Evolutionary conservation across 2,113 vertebrate species (phyloP).

Genomic region (Heliornis fulica): DNA sequence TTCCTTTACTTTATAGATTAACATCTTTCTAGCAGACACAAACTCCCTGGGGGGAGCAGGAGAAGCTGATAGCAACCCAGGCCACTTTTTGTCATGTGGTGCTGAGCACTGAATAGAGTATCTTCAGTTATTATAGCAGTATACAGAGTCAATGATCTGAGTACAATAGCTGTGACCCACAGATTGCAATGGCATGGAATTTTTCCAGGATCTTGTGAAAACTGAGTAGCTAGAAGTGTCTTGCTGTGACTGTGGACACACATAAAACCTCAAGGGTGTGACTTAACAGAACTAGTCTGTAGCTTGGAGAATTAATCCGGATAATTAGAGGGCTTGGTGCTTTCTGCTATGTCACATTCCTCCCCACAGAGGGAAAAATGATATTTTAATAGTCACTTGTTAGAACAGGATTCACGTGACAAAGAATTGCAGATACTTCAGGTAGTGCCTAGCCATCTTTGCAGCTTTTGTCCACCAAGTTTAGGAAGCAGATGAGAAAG

Average conservation of each 20-base stretch:
- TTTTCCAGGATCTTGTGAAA: constrained; percentile 17
- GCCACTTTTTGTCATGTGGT: background rate
- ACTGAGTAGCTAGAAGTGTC: background rate
- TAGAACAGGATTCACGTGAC: background rate
- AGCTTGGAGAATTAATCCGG: background rate
- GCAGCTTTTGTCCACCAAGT: background rate
- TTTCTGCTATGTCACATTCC: background rate
- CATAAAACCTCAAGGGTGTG: background rate
- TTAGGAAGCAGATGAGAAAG: background rate
- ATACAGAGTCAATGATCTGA: constrained; percentile 5
- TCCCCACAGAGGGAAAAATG: background rate
- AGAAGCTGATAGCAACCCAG: background rate
- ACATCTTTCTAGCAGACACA: background rate
- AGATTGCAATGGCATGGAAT: background rate
- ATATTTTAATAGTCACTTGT: background rate
- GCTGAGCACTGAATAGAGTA: background rate
- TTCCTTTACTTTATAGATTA: background rate
- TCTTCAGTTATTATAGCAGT: constrained; percentile 10
- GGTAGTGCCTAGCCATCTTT: background rate
- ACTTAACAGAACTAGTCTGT: background rate
- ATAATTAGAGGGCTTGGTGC: background rate
- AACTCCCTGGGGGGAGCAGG: background rate
- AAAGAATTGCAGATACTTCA: background rate
- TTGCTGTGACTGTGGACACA: background rate
- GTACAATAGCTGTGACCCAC: background rate